phyloP scores from a whole-genome alignment of 2,888 invertebrate genomes.

The Aspidiotus destructor region DNA sequence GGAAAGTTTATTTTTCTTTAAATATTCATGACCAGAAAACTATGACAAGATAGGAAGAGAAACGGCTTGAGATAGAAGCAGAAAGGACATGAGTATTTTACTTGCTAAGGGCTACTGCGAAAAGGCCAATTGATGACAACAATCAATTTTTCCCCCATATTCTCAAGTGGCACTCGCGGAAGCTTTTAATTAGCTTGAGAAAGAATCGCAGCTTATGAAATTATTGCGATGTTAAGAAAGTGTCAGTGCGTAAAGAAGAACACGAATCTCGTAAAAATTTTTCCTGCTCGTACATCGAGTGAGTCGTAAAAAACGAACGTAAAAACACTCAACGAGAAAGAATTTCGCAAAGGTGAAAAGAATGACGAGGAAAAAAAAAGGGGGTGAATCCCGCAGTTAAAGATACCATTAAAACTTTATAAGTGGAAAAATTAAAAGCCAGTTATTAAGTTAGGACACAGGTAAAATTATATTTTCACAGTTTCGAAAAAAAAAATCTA shows the following conservation, averaged over 20 bases:
- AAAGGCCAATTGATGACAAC: too few species aligned
- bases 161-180: too few species aligned
- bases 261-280: background rate
- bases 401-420: conserved; percentile 26
- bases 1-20: too few species aligned
- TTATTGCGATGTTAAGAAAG: background rate
- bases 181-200: too few species aligned
- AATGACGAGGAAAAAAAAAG: conserved; percentile 10
- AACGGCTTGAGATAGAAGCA: too few species aligned
- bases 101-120: too few species aligned
- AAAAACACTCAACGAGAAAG: background rate
- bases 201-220: too few species aligned
- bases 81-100: too few species aligned
- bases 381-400: conserved; percentile 13
- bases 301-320: conserved; percentile 1
- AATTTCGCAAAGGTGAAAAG: conserved; percentile 7
- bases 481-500: conserved; percentile 6
- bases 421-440: conserved; percentile 30
- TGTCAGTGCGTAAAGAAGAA: background rate
- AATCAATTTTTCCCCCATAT: too few species aligned
- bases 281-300: background rate
- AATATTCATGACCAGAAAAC: too few species aligned
- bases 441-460: conserved; percentile 23
- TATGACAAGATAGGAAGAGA: too few species aligned
- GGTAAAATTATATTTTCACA: conserved; percentile 14